Evolutionary conservation across 2,888 invertebrate genomes (phyloP).

Genomic region (Leucania comma): DNA sequence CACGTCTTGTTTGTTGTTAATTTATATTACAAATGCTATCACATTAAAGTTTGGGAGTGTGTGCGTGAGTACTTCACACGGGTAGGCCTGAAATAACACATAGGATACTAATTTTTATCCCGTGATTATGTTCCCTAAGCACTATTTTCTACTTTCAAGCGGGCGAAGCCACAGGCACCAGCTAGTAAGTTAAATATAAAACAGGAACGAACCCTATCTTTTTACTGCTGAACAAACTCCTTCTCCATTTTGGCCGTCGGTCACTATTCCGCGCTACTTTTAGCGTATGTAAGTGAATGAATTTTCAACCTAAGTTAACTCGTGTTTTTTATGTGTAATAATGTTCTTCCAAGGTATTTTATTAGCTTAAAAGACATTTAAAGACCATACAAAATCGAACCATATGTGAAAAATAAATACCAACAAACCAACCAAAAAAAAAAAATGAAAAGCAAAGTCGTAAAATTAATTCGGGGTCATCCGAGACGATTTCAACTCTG

Average conservation of each 20-base stretch:
- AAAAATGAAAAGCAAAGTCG: neutral
- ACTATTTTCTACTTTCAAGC: too few species aligned
- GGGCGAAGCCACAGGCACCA: too few species aligned
- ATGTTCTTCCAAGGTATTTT: neutral
- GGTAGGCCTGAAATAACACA: too few species aligned
- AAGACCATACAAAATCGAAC: neutral
- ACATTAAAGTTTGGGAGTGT: neutral
- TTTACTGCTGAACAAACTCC: neutral
- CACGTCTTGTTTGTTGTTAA: neutral
- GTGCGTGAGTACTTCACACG: too few species aligned
- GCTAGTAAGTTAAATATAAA: neutral
- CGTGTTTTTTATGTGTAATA: neutral
- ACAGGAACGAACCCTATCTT: neutral
- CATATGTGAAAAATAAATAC: too few species aligned
- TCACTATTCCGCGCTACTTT: neutral
- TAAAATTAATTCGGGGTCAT: constrained; percentile 25
- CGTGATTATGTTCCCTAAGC: too few species aligned
- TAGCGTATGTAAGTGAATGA: neutral
- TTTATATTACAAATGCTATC: neutral
- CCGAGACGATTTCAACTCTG: constrained; percentile 17
- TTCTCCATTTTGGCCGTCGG: neutral
- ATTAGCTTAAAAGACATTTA: too few species aligned
- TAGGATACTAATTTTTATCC: too few species aligned
- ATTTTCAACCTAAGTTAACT: too few species aligned
- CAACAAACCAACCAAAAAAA: too few species aligned